Percentiles rank a stretch among this genome's conserved stretches.
phyloP scores from a whole-genome alignment of 1,140 invertebrate genomes.

The Drosophila arawakana region DNA sequence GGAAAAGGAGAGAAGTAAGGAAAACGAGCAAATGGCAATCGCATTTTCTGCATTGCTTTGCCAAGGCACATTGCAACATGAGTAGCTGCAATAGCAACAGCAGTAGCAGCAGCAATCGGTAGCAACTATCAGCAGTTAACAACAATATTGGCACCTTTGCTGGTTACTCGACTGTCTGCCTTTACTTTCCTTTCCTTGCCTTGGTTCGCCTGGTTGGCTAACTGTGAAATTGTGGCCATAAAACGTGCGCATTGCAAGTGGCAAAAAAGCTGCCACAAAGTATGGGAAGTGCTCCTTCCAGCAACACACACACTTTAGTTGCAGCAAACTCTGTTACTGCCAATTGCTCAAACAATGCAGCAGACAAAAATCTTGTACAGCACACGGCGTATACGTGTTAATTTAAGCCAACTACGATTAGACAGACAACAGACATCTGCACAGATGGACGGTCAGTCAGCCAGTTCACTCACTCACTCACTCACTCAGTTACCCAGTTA shows the following conservation, averaged over 20 bases:
- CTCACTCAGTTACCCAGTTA: neutral
- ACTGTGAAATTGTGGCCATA: constrained; percentile 80
- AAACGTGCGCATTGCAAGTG: constrained; percentile 70
- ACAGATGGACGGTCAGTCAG: neutral
- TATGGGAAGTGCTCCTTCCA: constrained; percentile 46
- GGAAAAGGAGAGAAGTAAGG: neutral
- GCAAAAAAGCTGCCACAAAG: constrained; percentile 49
- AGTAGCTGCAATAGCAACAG: constrained; percentile 32
- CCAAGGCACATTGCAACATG: constrained; percentile 27
- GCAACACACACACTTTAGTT: constrained; percentile 5
- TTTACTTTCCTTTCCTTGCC: neutral
- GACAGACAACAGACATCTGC: constrained; percentile 1
- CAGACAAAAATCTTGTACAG: constrained; percentile 68
- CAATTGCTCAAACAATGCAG: constrained; percentile 44
- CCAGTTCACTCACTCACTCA: constrained; percentile 6
- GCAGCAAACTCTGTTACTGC: constrained; percentile 15
- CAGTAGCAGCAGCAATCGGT: constrained; percentile 41
- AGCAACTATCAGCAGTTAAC: constrained; percentile 80
- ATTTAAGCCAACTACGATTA: constrained; percentile 53
- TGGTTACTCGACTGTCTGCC: constrained; percentile 33
- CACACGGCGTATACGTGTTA: constrained; percentile 80
- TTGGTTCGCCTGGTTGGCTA: constrained; percentile 59
- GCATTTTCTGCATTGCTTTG: constrained; percentile 76
- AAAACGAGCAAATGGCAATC: constrained; percentile 77
- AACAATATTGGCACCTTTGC: constrained; percentile 80